Evolutionary conservation across 2,888 invertebrate genomes (phyloP), one percentile per base, ranked within the genome.

Genomic region (Prenolepis imparis): DNA sequence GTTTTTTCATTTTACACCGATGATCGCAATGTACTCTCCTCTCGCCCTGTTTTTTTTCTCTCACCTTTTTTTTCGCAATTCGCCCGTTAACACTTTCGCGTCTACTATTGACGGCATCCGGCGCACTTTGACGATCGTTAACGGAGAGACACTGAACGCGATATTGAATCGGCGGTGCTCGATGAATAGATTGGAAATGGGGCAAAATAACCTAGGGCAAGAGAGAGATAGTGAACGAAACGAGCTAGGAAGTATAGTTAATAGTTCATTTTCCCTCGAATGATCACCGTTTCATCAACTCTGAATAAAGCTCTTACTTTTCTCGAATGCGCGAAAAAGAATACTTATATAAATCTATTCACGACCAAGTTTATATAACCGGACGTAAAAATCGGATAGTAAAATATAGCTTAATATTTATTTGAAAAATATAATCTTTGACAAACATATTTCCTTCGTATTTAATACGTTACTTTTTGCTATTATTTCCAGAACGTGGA

Each of bases 101-200:
- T 72, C 68, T 83, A 74, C 85, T 72, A 85, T 86, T 75, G 86
- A 85, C 85, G 83, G 81, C 81, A 85, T 87, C 77, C 82, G 82
- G 75, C 64, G 67, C 82, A 84, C 78, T 87, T 87, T 81, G 86
- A 86, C 84, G 83, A 48, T 84, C 84, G 87, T 86, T 87, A 84
- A 82, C 80, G 64, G 82, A 72, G 86, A 75, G 84, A 82, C 78
- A 74, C 74, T 59, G 80, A 84, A 80, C 75, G 72, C 66, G 86
- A 80, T 84, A 84, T 84, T 78, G 87, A 87, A 86, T 86, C 85
- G 83, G 74, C 81, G 81, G 77, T 80, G 68, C 74, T 36, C 81
- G 83, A 57, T 82, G 85, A 85, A 85, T 85, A 77, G 86, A 81
- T 81, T 84, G 84, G 86, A 87, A 86, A 87, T 86, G 78, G 86